These are phyloP conservation scores for Formica exsecta DNA, from an alignment of 1,140 invertebrate genomes.

Conservation along the genomic window DNA sequence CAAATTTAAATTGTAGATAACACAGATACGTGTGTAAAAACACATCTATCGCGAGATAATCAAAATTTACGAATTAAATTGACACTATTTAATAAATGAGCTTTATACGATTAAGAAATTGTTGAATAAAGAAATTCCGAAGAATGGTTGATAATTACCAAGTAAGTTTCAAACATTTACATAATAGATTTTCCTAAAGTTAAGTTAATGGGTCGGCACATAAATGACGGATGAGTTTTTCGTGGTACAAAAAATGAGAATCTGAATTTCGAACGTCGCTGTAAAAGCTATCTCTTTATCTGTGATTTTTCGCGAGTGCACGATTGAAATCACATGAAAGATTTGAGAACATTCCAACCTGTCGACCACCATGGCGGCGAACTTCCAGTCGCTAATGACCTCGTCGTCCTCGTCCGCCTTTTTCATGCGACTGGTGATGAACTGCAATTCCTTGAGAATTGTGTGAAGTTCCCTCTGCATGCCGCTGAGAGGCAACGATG, in stretches of 20 bases:
- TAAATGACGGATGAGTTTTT: constrained; percentile 40
- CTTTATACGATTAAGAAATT: not conserved
- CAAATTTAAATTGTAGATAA: not conserved
- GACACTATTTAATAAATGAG: not conserved
- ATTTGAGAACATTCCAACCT: constrained; percentile 85
- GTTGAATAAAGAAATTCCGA: not conserved
- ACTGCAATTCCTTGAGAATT: constrained; percentile 96
- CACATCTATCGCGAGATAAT: no score
- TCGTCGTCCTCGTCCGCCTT: constrained; percentile 96
- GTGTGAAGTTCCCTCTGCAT: constrained; percentile 91
- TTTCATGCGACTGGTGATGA: constrained; percentile 96
- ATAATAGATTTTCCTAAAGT: constrained; percentile 11
- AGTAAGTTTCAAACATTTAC: not conserved
- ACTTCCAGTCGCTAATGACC: constrained; percentile 99
- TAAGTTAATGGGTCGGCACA: not conserved
- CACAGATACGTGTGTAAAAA: no score
- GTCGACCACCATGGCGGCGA: constrained; percentile 99
- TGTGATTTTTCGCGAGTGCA: constrained; percentile 27
- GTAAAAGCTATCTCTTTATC: constrained; percentile 27
- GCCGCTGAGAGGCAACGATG: constrained; percentile 86
- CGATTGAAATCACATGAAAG: constrained; percentile 15
- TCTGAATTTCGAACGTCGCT: constrained; percentile 4
- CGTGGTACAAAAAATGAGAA: constrained; percentile 1
- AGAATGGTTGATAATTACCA: not conserved
- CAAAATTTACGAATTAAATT: no score